Percentiles rank a stretch among this genome's conserved stretches.
Evolutionary conservation across 53 echinoderm and acorn worm species (phyloP).

Genomic region (Holothuria scabra): DNA sequence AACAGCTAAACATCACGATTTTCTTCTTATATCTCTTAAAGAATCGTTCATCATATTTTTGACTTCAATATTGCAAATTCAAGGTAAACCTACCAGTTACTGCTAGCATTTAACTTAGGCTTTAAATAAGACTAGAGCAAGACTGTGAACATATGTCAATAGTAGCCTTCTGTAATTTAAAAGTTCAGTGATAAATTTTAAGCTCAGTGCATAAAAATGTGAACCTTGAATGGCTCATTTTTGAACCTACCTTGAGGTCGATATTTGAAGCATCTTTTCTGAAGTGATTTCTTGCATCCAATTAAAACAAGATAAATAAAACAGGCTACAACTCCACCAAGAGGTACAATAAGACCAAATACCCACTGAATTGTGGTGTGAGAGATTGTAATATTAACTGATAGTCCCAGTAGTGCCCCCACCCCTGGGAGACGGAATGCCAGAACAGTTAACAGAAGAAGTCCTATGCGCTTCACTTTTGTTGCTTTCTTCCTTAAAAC

Average conservation of each 20-base stretch:
- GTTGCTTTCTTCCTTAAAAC: conserved; percentile 78
- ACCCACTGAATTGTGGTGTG: conserved; percentile 80
- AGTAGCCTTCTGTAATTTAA: not conserved
- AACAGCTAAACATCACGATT: not conserved
- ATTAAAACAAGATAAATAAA: conserved; percentile 70
- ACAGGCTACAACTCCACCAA: conserved; percentile 73
- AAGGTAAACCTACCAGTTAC: too few species aligned
- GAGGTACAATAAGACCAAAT: conserved; percentile 84
- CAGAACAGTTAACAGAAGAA: conserved; percentile 69
- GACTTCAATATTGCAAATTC: too few species aligned
- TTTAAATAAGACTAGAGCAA: too few species aligned
- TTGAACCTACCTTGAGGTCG: conserved; percentile 21
- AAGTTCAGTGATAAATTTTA: not conserved
- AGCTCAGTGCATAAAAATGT: not conserved
- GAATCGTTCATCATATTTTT: too few species aligned
- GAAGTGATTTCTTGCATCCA: conserved; percentile 70
- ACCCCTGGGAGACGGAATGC: conserved; percentile 83
- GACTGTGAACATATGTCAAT: not conserved
- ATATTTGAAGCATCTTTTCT: conserved; percentile 60
- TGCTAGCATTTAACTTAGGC: too few species aligned
- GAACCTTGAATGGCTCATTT: not conserved
- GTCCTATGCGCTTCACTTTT: conserved; percentile 80
- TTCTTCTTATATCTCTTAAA: too few species aligned
- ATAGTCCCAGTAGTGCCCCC: conserved; percentile 67
- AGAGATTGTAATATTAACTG: conserved; percentile 65